Percentiles rank a stretch among this genome's conserved stretches.
phyloP scores from a whole-genome alignment of 2,888 invertebrate genomes.

The Microchrysa polita region DNA sequence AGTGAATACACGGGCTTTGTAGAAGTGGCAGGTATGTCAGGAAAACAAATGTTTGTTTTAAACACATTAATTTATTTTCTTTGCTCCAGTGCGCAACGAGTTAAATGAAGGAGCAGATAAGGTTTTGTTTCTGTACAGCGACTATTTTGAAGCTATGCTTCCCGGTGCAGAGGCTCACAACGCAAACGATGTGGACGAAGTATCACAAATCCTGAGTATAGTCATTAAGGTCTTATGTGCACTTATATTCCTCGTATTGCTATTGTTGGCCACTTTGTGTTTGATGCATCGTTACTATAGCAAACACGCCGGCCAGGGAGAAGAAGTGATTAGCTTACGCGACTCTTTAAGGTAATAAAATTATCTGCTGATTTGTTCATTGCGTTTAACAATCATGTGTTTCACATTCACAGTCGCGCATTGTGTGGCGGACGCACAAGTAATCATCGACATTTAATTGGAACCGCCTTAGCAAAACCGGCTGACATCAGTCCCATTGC shows the following conservation, averaged over 20 bases:
- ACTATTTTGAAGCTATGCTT: conserved; percentile 77
- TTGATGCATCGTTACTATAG: conserved; percentile 73
- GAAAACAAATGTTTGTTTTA: too few relatives aligned
- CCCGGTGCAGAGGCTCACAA: conserved; percentile 70
- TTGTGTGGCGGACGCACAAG: conserved; percentile 63
- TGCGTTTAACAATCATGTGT: too few relatives aligned
- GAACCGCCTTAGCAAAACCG: conserved; percentile 69
- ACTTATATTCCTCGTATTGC: conserved; percentile 70
- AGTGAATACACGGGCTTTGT: conserved; percentile 88
- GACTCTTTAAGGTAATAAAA: conserved; percentile 71
- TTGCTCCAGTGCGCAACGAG: conserved; percentile 31
- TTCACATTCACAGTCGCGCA: conserved; percentile 55
- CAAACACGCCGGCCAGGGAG: conserved; percentile 71
- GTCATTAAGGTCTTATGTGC: conserved; percentile 76
- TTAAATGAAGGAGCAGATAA: conserved; percentile 66
- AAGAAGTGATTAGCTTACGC: conserved; percentile 74
- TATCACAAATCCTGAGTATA: conserved; percentile 67
- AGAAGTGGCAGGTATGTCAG: conserved; percentile 77
- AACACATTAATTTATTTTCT: background rate
- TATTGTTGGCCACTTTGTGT: conserved; percentile 72
- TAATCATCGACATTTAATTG: conserved; percentile 75
- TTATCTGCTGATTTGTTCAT: background rate
- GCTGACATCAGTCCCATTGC: conserved; percentile 85
- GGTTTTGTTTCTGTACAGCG: conserved; percentile 75
- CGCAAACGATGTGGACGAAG: conserved; percentile 63